Evolutionary conservation across 2,888 invertebrate species (phyloP).

Genomic region (Trachelus iudaicus): DNA sequence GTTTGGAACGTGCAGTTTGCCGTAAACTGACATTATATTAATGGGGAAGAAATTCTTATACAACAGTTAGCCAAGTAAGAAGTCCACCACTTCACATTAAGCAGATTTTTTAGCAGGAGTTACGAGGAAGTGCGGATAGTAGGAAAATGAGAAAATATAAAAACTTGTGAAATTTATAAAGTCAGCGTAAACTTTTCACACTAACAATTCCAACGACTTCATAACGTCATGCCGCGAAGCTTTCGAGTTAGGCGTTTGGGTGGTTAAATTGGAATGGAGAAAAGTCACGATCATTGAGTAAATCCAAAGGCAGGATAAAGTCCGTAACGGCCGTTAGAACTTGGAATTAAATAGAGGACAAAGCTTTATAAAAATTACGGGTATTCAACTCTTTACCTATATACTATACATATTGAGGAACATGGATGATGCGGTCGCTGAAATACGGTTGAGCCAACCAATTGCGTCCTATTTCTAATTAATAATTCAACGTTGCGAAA

Average conservation of each 20-base stretch:
- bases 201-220: neutral
- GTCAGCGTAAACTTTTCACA: neutral
- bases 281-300: constrained; percentile 17
- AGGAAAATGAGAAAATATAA: constrained; percentile 3
- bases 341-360: neutral
- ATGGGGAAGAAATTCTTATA: neutral
- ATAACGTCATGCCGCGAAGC: neutral
- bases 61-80: neutral
- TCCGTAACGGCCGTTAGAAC: neutral
- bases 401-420: neutral
- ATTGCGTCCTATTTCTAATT: too few relatives aligned
- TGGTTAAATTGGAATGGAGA: constrained; percentile 19
- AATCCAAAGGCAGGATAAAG: neutral
- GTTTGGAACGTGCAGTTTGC: neutral
- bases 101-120: neutral
- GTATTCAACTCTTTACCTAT: neutral
- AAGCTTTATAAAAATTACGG: neutral
- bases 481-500: too few relatives aligned
- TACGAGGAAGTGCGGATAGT: neutral
- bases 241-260: constrained; percentile 4
- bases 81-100: neutral
- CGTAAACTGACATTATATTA: neutral
- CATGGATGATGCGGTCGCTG: neutral
- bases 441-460: neutral
- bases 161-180: constrained; percentile 1